Base-by-base conservation (phyloP, 2,888 invertebrate genomes). In the Hartigia nigra region DNA sequence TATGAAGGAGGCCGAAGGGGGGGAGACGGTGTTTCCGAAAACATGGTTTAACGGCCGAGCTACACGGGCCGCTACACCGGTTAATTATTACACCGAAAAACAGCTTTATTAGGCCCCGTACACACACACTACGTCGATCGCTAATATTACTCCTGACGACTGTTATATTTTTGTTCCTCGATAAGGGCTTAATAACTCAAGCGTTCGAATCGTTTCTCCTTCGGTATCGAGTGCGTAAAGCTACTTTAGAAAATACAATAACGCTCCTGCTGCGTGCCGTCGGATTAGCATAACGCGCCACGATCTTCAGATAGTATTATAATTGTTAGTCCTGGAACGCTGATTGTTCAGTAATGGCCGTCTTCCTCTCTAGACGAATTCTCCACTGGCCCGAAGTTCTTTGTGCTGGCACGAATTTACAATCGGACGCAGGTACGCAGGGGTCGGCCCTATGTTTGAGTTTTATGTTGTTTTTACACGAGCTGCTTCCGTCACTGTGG, bases 261-360 rank as follows among this genome's bases (percentile, higher is more conserved):
- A 55, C 55, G 23, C 23, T 55, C 23, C 5, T 55, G 14, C 55
- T 55, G 55, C 55, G 23, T 9, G 14, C 74, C 32, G 70, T 31
- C 77, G 76, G 86, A 90, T 89, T 87, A 86, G 84, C 87, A 88
- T 90, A 89, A 86, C 84, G 82, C 83, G 80, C 80, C 82, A 84
- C 86, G 89, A 89, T 88, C 84, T 81, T 77, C 78, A 86, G 90
- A 90, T 90, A 91, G 85, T 86, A 86, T 88, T 89, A 23, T 55
- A 90, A 91, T 91, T 89, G 90, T 89, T 87, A 86, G 84, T 82
- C 82, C 83, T 82, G 78, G 82, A 84, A 87, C 86, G 88, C 86
- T 88, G 89, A 90, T 89, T 89, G 86, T 87, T 84, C 83, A 78
- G 83, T 88, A 88, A 88, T 87, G 82, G 88, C 81, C 82, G 82